Evolutionary conservation across 2,888 invertebrate genomes (phyloP).

Genomic region (Ischnus inquisitorius): DNA sequence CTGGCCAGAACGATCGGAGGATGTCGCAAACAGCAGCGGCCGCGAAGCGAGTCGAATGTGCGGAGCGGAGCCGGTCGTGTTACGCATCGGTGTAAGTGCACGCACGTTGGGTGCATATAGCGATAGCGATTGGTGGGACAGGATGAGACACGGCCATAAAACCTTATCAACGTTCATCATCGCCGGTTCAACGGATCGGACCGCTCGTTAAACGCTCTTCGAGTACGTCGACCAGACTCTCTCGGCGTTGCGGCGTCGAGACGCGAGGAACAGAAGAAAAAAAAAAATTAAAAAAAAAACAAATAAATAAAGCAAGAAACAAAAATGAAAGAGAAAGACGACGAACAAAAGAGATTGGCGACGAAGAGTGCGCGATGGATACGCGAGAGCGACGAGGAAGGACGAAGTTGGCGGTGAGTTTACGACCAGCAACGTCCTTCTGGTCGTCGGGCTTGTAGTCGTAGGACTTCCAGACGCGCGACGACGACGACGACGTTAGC

Average conservation of each 20-base stretch:
- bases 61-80: constrained; percentile 29
- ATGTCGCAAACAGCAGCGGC: constrained; percentile 13
- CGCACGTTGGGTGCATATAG: constrained; percentile 53
- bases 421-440: constrained; percentile 42
- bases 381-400: constrained; percentile 25
- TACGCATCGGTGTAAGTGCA: constrained; percentile 30
- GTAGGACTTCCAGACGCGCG: constrained; percentile 52
- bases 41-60: constrained; percentile 12
- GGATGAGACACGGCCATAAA: constrained; percentile 81
- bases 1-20: constrained; percentile 19
- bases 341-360: constrained; percentile 32
- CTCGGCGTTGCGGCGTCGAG: constrained; percentile 73
- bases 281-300: constrained; percentile 51
- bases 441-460: constrained; percentile 27
- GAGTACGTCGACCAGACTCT: constrained; percentile 70
- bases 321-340: neutral
- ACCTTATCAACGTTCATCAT: constrained; percentile 82
- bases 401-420: constrained; percentile 41
- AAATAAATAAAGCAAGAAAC: constrained; percentile 57
- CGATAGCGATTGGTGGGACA: constrained; percentile 76
- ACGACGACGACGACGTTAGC: constrained; percentile 33
- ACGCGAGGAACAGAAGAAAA: constrained; percentile 66
- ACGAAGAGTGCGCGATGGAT: neutral
- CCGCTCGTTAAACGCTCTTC: constrained; percentile 79
- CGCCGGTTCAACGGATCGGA: constrained; percentile 80